Conservation (phyloP, 2,888 invertebrate genomes). For the Xestobium rufovillosum region DNA sequence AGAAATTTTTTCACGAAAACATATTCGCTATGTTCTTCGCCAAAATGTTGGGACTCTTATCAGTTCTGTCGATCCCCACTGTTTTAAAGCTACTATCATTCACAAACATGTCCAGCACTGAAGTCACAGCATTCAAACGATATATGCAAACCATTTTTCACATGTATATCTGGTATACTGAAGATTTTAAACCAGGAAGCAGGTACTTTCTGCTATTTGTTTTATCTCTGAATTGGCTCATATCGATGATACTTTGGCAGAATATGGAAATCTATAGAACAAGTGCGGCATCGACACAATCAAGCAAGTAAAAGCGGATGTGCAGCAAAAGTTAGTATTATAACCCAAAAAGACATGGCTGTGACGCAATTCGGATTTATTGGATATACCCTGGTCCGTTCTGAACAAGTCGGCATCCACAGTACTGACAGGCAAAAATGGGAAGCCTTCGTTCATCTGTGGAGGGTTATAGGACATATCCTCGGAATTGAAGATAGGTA, state of each 20-base stretch:
- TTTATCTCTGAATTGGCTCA: background rate
- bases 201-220: constrained; percentile 40
- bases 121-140: constrained; percentile 61
- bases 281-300: constrained; percentile 61
- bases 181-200: constrained; percentile 55
- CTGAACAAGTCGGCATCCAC: constrained; percentile 57
- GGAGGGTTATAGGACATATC: constrained; percentile 74
- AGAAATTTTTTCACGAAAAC: constrained; percentile 62
- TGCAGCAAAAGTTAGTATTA: constrained; percentile 46
- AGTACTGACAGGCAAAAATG: constrained; percentile 55
- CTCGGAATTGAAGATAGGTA: constrained; percentile 77
- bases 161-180: constrained; percentile 69
- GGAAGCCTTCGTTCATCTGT: constrained; percentile 72
- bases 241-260: constrained; percentile 41
- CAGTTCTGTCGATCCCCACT: constrained; percentile 66
- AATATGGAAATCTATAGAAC: constrained; percentile 59
- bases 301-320: constrained; percentile 50
- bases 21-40: constrained; percentile 61
- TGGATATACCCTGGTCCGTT: constrained; percentile 60
- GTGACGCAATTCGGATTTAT: constrained; percentile 84
- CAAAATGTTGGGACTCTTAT: constrained; percentile 69
- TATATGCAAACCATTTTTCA: constrained; percentile 75
- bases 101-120: constrained; percentile 62
- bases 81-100: constrained; percentile 63
- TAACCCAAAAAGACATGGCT: constrained; percentile 78